Evolutionary conservation across 2,888 invertebrate genomes (phyloP).

Genomic region (Aplocera efformata): DNA sequence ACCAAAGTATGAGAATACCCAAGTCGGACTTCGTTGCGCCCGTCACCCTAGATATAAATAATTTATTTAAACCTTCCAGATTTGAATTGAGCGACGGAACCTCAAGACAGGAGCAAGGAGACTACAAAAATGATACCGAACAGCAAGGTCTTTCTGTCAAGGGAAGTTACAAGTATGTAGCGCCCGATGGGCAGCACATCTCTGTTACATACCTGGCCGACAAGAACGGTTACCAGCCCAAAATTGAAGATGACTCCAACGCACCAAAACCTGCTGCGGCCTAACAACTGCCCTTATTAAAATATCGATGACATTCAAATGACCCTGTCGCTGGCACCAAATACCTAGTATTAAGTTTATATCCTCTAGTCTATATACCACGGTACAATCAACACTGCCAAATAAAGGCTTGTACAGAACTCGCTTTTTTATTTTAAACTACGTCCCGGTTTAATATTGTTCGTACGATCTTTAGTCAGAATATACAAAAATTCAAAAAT

Average conservation of each 20-base stretch:
- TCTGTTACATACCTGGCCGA: slow-evolving; percentile 82
- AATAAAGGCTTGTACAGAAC: slow-evolving; percentile 33
- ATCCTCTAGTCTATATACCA: neutral
- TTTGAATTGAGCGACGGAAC: slow-evolving; percentile 85
- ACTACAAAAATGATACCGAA: slow-evolving; percentile 82
- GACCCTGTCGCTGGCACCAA: slow-evolving; percentile 38
- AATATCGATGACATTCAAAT: slow-evolving; percentile 4
- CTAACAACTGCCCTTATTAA: slow-evolving; percentile 14
- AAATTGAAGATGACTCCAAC: slow-evolving; percentile 42
- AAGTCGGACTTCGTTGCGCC: too few species aligned
- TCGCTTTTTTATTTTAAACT: slow-evolving; percentile 9
- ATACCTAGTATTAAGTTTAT: slow-evolving; percentile 29
- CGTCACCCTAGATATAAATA: too few species aligned
- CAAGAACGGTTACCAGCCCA: slow-evolving; percentile 82
- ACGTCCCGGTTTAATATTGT: too few species aligned
- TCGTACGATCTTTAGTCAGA: too few species aligned
- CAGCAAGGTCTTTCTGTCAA: slow-evolving; percentile 82
- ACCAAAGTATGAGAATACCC: too few species aligned
- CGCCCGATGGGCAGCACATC: slow-evolving; percentile 83
- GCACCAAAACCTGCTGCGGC: slow-evolving; percentile 28
- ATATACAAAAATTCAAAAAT: too few species aligned
- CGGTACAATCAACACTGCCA: slow-evolving; percentile 32
- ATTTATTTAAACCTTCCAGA: slow-evolving; percentile 49
- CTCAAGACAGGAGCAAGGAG: slow-evolving; percentile 82
- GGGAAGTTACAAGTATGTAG: slow-evolving; percentile 83